Evolutionary conservation across 2,888 invertebrate genomes (phyloP), one percentile per base, ranked within the genome.

Genomic region (Zelleria hepariella): DNA sequence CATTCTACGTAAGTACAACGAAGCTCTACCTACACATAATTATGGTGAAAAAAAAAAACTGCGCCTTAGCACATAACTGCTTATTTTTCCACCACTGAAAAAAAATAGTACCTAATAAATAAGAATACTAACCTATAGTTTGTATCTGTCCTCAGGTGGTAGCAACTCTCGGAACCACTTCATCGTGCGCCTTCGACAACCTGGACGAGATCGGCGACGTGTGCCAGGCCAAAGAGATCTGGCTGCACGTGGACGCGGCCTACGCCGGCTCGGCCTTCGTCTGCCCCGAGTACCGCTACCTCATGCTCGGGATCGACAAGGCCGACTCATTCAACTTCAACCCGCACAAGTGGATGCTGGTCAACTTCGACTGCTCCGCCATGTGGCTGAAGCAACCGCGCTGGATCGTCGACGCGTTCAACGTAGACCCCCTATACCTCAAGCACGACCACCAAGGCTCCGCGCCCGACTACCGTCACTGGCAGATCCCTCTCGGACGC

Each of bases 331-430:
- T 99, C 80, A 98, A 99, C 82, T 98, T 99, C 75, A 99, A 99
- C 78, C 99, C 99, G 0, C 99, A 99, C 82, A 99, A 99, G 84
- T 99, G 99, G 99, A 89, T 99, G 92, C 82, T 99, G 66, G 97
- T 99, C n/a, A 99, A 98, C 81, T 99, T 99, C 71, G 99, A 99
- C 82, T 99, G 99, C 77, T 99, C 99, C 10, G 94, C 98, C 0
- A 95, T 99, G 95, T 99, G 99, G 99, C 88, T 96, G 3, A 96
- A 95, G 72, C 93, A 96, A 73, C 96, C 96, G 63, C 92, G 94
- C 57, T 95, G 96, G 90, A 92, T 99, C 59, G 95, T 98, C 0
- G 95, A 97, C 70, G 98, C 99, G 0, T 96, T 99, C 80, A 98
- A 98, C 67, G 98, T 99, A 0, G 98, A 99, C 82, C 99, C 99